A percentile compares a stretch with the other conserved stretches of the same genome.
Conservation (phyloP, 2,797 vertebrate species). For the Tenualosa thibaudeaui region DNA sequence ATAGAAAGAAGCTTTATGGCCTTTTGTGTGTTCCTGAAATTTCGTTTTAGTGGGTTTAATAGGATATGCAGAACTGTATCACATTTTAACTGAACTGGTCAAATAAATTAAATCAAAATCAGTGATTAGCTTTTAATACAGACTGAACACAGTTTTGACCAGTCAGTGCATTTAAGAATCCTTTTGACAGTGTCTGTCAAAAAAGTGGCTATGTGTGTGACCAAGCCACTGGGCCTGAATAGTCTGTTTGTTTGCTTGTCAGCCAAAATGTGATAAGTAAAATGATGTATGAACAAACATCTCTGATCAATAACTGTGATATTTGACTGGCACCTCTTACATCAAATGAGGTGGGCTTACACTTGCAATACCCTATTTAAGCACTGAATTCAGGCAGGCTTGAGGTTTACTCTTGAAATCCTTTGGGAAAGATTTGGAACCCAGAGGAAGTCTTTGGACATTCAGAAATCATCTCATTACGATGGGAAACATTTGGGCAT, state of each 20-base stretch:
- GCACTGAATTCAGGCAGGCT: background rate
- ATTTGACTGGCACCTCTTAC: background rate
- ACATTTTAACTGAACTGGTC: no score
- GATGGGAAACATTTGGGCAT: conserved; percentile 4
- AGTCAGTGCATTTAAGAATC: no score
- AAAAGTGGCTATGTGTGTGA: no score
- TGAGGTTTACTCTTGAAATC: background rate
- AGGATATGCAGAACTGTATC: no score
- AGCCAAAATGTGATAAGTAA: background rate
- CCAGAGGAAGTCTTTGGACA: conserved; percentile 19
- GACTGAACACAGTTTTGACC: no score
- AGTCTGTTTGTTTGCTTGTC: background rate
- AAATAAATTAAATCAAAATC: no score
- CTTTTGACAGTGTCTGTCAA: no score
- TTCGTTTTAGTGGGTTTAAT: no score
- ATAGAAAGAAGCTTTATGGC: no score
- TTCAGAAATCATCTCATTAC: conserved; percentile 15
- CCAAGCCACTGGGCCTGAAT: background rate
- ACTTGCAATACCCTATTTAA: background rate
- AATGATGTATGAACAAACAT: no score
- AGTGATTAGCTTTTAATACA: no score
- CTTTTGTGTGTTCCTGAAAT: no score
- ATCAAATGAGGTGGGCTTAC: background rate
- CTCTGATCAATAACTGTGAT: background rate
- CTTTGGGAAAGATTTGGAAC: background rate